These are phyloP conservation scores for Heliangelus exortis DNA, from an alignment of 2,797 vertebrate genomes.

Conservation along the genomic window DNA sequence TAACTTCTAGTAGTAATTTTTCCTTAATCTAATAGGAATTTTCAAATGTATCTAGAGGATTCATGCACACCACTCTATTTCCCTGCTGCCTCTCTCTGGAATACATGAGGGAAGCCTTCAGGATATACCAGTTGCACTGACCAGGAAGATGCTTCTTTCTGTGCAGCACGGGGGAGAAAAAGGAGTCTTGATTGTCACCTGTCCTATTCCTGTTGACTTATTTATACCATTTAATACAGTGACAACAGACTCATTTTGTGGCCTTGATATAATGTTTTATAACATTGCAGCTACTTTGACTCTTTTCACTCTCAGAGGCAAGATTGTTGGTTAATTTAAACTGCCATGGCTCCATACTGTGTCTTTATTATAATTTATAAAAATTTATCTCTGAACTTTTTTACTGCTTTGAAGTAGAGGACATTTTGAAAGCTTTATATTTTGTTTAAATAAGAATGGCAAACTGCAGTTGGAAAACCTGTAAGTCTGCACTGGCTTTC, in stretches of 20 bases:
- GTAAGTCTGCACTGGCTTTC: not conserved
- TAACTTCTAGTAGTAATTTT: not conserved
- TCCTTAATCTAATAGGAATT: not conserved
- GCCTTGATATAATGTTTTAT: not conserved
- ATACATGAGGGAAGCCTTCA: not conserved
- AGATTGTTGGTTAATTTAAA: not conserved
- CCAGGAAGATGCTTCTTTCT: not conserved
- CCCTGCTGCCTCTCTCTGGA: not conserved
- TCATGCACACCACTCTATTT: not conserved
- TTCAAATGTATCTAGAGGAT: not conserved
- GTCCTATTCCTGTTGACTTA: not conserved
- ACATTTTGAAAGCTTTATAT: not conserved
- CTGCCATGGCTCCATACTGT: not conserved
- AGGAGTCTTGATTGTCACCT: not conserved
- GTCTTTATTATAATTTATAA: not conserved
- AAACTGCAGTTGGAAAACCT: not conserved
- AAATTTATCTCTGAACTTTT: not conserved
- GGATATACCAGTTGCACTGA: rapidly evolving
- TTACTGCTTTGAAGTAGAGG: not conserved
- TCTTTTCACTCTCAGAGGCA: not conserved
- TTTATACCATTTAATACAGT: not conserved
- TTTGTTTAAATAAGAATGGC: not conserved
- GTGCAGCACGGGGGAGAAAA: not conserved
- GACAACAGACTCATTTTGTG: not conserved
- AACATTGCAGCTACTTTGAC: not conserved